Conservation (phyloP, 2,797 vertebrate species). For the Gymnoscopelus microlampas region DNA sequence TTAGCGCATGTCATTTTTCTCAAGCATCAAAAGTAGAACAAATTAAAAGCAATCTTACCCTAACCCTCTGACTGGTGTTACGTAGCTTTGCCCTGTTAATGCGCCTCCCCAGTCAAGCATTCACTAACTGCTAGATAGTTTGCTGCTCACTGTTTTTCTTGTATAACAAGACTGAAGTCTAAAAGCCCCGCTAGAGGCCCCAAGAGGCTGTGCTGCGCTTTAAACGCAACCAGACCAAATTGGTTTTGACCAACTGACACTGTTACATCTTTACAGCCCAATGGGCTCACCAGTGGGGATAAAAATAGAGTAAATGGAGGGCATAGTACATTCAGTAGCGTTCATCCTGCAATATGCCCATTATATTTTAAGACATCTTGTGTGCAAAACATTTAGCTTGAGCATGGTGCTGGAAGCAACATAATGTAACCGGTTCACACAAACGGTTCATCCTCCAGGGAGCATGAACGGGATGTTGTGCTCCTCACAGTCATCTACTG, state of each 20-base stretch:
- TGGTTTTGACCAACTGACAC: no score
- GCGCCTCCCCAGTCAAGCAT: constrained; percentile 66
- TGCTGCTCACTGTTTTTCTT: constrained; percentile 27
- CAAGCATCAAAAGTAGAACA: constrained; percentile 60
- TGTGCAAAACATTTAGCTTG: no score
- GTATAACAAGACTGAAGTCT: not conserved
- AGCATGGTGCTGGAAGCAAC: not conserved
- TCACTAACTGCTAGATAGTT: constrained; percentile 56
- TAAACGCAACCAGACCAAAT: no score
- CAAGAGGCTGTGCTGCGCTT: no score
- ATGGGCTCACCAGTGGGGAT: no score
- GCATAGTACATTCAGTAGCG: no score
- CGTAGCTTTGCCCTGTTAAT: constrained; percentile 68
- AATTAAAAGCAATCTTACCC: constrained; percentile 69
- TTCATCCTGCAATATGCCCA: no score
- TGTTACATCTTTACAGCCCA: no score
- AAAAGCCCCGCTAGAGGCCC: no score
- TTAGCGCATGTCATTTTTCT: constrained; percentile 41
- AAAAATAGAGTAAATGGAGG: no score
- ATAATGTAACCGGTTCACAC: constrained; percentile 1
- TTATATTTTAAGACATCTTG: no score
- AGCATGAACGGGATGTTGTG: constrained; percentile 50
- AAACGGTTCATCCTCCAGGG: no score
- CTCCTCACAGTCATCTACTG: constrained; percentile 37
- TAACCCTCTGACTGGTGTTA: constrained; percentile 54